These are phyloP conservation scores for Gastracanthus pulcherrimus DNA, from an alignment of 2,888 invertebrate species.

Conservation along the genomic window DNA sequence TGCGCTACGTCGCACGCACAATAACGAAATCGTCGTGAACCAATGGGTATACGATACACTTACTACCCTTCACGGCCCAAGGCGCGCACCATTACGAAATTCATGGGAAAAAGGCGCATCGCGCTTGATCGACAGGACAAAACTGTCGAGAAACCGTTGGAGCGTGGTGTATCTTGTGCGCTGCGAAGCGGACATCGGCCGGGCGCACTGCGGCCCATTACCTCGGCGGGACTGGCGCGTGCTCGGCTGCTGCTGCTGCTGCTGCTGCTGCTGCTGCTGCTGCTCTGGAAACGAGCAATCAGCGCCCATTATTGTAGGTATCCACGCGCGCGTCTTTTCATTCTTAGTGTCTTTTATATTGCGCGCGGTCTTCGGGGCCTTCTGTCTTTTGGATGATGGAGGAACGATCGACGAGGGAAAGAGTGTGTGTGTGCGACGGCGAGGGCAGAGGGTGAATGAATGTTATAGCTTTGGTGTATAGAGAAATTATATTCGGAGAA, in stretches of 20 bases:
- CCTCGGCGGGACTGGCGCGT: too few species aligned
- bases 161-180: background rate
- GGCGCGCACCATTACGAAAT: background rate
- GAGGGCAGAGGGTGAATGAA: too few species aligned
- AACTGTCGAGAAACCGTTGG: conserved; percentile 21
- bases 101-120: conserved; percentile 35
- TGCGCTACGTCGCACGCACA: too few species aligned
- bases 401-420: too few species aligned
- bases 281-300: conserved; percentile 30
- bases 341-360: background rate
- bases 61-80: background rate
- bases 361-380: background rate
- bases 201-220: conserved; percentile 37
- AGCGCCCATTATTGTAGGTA: conserved; percentile 10
- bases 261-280: too few species aligned
- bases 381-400: too few species aligned
- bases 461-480: too few species aligned
- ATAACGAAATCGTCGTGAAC: background rate
- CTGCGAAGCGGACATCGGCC: background rate
- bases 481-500: too few species aligned
- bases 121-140: conserved; percentile 50
- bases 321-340: background rate
- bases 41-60: background rate
- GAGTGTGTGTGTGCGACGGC: too few species aligned
- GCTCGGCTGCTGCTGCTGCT: too few species aligned